These are phyloP conservation scores for Burhinus oedicnemus DNA, from an alignment of 2,113 vertebrate species.

Conservation along the genomic window DNA sequence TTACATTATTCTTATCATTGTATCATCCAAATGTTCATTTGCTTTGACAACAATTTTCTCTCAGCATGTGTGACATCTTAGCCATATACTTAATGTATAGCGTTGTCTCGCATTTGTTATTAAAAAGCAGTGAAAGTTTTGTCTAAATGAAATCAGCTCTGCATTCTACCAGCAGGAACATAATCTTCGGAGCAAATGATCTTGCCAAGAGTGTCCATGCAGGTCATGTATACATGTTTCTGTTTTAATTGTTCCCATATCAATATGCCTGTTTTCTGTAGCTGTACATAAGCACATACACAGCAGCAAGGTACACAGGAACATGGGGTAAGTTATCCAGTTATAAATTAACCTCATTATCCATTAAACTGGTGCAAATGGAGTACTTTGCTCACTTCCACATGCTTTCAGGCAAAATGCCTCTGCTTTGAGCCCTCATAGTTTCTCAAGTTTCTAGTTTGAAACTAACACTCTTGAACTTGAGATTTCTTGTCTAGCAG, in stretches of 20 bases:
- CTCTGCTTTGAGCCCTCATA: background rate
- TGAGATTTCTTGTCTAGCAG: background rate
- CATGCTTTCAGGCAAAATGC: background rate
- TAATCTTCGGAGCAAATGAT: background rate
- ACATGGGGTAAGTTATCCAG: background rate
- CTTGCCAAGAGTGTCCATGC: background rate
- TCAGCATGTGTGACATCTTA: background rate
- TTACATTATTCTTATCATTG: slow-evolving; percentile 49
- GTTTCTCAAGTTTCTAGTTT: background rate
- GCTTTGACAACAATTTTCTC: slow-evolving; percentile 20
- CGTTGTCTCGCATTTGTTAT: background rate
- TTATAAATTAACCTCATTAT: slow-evolving; percentile 14
- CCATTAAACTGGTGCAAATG: background rate
- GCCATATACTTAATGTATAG: background rate
- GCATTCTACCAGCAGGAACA: background rate
- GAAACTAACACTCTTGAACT: background rate
- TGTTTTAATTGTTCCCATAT: background rate
- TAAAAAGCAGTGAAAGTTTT: slow-evolving; percentile 18
- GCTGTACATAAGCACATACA: background rate
- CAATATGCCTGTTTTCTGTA: background rate
- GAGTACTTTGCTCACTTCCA: background rate
- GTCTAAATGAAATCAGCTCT: slow-evolving; percentile 27
- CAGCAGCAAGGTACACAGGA: background rate
- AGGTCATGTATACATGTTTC: background rate
- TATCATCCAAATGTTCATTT: slow-evolving; percentile 50